A percentile compares a stretch with the other conserved stretches of the same genome.
Evolutionary conservation across 2,113 vertebrate genomes (phyloP).

Genomic region (Etheostoma spectabile): DNA sequence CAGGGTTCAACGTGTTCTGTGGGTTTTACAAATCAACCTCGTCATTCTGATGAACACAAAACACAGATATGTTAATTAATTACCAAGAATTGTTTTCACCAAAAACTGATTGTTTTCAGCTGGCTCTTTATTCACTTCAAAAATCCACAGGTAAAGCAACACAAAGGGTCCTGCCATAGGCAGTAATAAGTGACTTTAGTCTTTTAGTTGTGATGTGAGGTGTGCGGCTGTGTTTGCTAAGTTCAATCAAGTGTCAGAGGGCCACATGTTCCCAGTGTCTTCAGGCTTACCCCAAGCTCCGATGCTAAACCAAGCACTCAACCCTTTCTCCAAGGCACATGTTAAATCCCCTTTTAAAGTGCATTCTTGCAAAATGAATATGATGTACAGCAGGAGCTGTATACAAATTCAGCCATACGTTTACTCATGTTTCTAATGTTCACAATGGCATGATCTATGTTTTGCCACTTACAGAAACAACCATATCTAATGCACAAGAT

Average conservation of each 20-base stretch:
- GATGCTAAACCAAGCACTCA: slow-evolving; percentile 36
- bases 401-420: slow-evolving; percentile 29
- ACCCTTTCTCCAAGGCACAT: slow-evolving; percentile 53
- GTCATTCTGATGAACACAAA: slow-evolving; percentile 2
- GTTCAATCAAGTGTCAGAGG: slow-evolving; percentile 58
- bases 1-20: not conserved
- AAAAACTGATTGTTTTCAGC: slow-evolving; percentile 63
- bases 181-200: slow-evolving; percentile 52
- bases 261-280: slow-evolving; percentile 41
- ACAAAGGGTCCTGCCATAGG: slow-evolving; percentile 56
- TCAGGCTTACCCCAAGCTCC: slow-evolving; percentile 40
- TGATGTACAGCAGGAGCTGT: slow-evolving; percentile 34
- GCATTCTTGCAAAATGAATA: slow-evolving; percentile 49
- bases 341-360: slow-evolving; percentile 63
- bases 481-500: slow-evolving; percentile 48
- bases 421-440: slow-evolving; percentile 26
- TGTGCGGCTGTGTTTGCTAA: slow-evolving; percentile 42
- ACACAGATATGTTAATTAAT: slow-evolving; percentile 39
- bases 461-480: slow-evolving; percentile 31
- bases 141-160: slow-evolving; percentile 82
- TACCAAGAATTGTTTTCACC: slow-evolving; percentile 39
- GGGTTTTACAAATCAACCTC: not conserved
- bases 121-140: slow-evolving; percentile 77
- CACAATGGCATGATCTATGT: slow-evolving; percentile 26
- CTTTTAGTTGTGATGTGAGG: slow-evolving; percentile 45